A percentile compares a stretch with the other conserved stretches of the same genome.
Conservation (phyloP, 1,140 invertebrate species). For the Liolophura sinensis region DNA sequence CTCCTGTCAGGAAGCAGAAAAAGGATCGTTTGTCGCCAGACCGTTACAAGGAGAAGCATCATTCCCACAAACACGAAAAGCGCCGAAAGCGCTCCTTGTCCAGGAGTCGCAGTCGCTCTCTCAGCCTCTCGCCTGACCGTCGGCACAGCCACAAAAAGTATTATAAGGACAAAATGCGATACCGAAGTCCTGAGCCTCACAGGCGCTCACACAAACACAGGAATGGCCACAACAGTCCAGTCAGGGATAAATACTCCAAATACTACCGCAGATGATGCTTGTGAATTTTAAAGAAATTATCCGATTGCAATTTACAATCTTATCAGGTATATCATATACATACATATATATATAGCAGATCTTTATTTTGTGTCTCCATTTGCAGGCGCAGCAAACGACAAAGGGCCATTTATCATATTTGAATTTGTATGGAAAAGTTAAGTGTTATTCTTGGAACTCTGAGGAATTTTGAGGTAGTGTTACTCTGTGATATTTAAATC, state of each 20-base stretch:
- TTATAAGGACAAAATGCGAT: constrained; percentile 32
- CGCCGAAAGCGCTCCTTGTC: constrained; percentile 16
- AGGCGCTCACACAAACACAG: constrained; percentile 36
- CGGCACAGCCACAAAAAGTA: constrained; percentile 34
- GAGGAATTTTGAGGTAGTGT: too few species aligned
- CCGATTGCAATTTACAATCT: background rate
- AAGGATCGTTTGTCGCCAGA: constrained; percentile 12
- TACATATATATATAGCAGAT: too few species aligned
- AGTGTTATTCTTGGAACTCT: too few species aligned
- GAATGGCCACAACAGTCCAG: constrained; percentile 32
- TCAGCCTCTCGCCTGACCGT: constrained; percentile 30
- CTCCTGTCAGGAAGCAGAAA: constrained; percentile 5
- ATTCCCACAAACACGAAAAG: constrained; percentile 26
- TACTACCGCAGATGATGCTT: constrained; percentile 20
- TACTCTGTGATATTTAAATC: too few species aligned
- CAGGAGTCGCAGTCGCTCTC: constrained; percentile 27
- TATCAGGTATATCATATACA: too few species aligned
- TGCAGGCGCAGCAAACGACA: too few species aligned
- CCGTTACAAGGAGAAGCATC: constrained; percentile 26
- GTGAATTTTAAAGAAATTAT: background rate
- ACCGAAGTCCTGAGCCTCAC: constrained; percentile 36
- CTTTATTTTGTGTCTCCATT: too few species aligned
- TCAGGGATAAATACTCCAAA: constrained; percentile 31
- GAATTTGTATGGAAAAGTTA: too few species aligned
- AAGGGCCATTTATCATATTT: too few species aligned